These are phyloP conservation scores for Aythya fuligula DNA, from an alignment of 2,797 vertebrate genomes.

Conservation along the genomic window DNA sequence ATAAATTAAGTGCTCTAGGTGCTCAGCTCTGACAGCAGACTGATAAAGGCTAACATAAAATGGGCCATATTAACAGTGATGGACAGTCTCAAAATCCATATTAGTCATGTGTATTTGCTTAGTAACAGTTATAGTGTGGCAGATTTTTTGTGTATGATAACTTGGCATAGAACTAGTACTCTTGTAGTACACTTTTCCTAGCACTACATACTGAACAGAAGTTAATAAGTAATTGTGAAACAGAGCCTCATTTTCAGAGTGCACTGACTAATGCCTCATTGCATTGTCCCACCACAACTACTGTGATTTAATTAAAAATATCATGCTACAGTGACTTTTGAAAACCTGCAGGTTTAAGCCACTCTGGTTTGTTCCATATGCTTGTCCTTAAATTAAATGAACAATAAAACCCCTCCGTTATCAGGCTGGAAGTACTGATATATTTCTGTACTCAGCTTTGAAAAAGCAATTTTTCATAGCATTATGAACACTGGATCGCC, in stretches of 20 bases:
- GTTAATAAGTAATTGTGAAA: not conserved
- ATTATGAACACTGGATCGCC: not conserved
- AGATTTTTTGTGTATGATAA: not conserved
- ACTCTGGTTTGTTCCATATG: not conserved
- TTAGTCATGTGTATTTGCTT: not conserved
- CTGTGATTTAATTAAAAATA: not conserved
- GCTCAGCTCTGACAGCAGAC: not conserved
- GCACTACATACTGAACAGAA: not conserved
- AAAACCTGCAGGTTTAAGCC: not conserved
- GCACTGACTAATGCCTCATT: not conserved
- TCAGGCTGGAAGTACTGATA: not conserved
- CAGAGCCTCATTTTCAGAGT: not conserved
- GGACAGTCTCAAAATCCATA: not conserved
- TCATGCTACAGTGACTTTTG: not conserved
- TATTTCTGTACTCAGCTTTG: not conserved
- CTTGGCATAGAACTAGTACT: not conserved
- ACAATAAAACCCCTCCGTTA: not conserved
- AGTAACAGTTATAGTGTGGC: not conserved
- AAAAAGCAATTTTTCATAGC: constrained; percentile 11
- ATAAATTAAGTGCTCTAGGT: not conserved
- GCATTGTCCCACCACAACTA: not conserved
- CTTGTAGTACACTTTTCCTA: not conserved
- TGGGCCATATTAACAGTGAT: not conserved
- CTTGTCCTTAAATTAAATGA: not conserved
- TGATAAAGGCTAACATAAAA: not conserved